Conservation (phyloP, 1,140 invertebrate genomes). For the Drosophila persimilis region DNA sequence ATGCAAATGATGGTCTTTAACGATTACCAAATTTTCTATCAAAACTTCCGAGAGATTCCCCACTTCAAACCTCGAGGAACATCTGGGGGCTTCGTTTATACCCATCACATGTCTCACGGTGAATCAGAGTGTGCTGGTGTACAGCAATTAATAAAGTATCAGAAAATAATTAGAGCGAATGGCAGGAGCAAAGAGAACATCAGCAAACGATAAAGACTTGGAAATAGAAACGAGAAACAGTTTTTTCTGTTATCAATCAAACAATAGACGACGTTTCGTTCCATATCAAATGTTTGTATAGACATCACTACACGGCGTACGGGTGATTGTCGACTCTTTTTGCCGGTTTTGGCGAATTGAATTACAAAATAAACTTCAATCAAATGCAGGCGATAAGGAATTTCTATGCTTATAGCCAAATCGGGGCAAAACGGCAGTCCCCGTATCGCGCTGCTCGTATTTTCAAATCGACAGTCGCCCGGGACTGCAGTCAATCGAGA, state of each 20-base stretch:
- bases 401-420: constrained; percentile 63
- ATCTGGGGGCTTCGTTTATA: background rate
- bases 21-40: constrained; percentile 8
- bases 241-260: constrained; percentile 60
- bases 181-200: constrained; percentile 33
- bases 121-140: constrained; percentile 42
- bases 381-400: constrained; percentile 66
- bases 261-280: constrained; percentile 48
- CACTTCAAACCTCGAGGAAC: background rate
- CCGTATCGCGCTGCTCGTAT: constrained; percentile 29
- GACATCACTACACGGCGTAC: constrained; percentile 26
- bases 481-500: constrained; percentile 50
- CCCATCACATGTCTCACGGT: constrained; percentile 57
- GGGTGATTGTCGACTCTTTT: constrained; percentile 42
- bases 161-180: constrained; percentile 65
- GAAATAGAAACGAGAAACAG: constrained; percentile 26
- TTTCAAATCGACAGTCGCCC: constrained; percentile 54
- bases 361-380: constrained; percentile 76
- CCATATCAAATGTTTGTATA: constrained; percentile 56
- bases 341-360: constrained; percentile 63
- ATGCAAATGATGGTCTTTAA: too few species aligned
- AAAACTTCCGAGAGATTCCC: background rate
- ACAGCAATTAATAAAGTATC: constrained; percentile 71
- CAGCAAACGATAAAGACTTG: constrained; percentile 18
- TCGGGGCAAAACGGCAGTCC: constrained; percentile 36